Conservation (phyloP, 2,113 vertebrate species). For the Silurus asotus region DNA sequence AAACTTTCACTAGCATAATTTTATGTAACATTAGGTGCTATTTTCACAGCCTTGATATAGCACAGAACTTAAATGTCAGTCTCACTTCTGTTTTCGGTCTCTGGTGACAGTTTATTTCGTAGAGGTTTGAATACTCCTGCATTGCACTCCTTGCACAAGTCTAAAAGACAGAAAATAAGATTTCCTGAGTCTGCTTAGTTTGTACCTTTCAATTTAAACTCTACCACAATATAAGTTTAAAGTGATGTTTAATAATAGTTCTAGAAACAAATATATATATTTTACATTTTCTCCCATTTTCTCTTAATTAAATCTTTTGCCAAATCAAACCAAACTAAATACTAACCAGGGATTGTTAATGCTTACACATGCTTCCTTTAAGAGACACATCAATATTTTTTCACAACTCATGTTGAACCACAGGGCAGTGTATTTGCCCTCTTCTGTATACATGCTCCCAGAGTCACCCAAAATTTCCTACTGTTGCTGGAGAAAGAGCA, state of each 20-base stretch:
- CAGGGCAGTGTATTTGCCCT: background rate
- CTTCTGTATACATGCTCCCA: background rate
- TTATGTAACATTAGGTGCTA: conserved; percentile 48
- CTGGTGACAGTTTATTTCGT: conserved; percentile 19
- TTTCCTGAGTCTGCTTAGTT: conserved; percentile 8
- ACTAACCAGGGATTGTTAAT: background rate
- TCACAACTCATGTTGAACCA: background rate
- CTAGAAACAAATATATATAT: background rate
- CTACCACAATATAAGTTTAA: background rate
- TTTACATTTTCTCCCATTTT: background rate
- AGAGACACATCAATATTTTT: background rate
- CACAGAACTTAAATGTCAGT: conserved; percentile 43
- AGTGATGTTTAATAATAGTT: background rate
- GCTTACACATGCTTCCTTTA: background rate
- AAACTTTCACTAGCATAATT: conserved; percentile 16
- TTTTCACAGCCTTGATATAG: conserved; percentile 44
- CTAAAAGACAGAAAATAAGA: conserved; percentile 27
- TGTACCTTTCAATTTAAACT: background rate
- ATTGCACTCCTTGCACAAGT: conserved; percentile 31
- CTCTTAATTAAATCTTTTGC: background rate
- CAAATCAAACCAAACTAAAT: background rate
- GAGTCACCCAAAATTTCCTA: background rate
- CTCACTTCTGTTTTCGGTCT: conserved; percentile 49
- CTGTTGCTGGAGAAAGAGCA: background rate
- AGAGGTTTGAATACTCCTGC: conserved; percentile 25